phyloP scores from a whole-genome alignment of 2,113 vertebrate genomes.

The Colossoma macropomum region DNA sequence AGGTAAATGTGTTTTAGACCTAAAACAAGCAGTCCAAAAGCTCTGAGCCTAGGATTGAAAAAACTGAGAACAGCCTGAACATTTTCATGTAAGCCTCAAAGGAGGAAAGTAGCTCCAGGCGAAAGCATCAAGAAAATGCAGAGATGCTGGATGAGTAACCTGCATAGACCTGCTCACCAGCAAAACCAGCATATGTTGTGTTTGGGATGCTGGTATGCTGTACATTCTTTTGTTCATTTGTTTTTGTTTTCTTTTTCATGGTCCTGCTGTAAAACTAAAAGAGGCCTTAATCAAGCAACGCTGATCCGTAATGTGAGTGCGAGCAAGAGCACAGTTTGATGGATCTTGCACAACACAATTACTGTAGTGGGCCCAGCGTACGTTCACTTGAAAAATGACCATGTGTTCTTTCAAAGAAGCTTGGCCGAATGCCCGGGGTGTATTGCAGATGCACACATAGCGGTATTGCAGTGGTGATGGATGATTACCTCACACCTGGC shows the following conservation, averaged over 20 bases:
- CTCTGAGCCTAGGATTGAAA: no score
- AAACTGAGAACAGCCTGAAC: background rate
- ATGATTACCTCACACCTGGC: conserved; percentile 7
- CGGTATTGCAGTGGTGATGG: background rate
- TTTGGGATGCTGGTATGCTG: no score
- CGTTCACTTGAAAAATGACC: background rate
- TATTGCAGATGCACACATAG: background rate
- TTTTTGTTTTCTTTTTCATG: no score
- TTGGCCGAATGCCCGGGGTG: background rate
- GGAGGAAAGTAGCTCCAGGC: no score
- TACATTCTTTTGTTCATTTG: no score
- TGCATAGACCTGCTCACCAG: no score
- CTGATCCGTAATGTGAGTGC: background rate
- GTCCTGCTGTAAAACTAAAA: background rate
- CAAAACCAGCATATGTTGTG: no score
- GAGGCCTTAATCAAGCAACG: background rate
- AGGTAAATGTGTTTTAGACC: no score
- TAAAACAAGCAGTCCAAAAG: no score
- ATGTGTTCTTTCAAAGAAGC: background rate
- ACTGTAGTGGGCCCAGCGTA: background rate
- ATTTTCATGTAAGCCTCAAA: no score
- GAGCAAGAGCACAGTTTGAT: background rate
- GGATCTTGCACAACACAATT: background rate
- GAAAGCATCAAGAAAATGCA: no score
- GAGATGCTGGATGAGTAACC: no score